Evolutionary conservation across 2,113 vertebrate genomes (phyloP), one percentile per base, ranked within the genome.

Genomic region (Ceuthmochares aereus): DNA sequence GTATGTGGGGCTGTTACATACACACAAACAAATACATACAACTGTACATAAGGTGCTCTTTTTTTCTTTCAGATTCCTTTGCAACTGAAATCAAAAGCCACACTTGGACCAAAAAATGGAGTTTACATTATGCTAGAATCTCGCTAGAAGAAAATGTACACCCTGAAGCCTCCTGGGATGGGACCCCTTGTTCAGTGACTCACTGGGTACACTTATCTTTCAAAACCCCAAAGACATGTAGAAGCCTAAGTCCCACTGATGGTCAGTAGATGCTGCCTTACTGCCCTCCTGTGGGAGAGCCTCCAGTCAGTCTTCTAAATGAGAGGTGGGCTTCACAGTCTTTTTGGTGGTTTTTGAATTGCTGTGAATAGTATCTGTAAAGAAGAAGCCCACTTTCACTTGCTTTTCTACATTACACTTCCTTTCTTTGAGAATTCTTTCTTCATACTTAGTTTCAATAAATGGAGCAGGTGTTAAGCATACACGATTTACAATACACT

Each of bases 81-180:
- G 81, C 98, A 98, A 93, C 87, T 99, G 83, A 99, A 98, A 96
- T 99, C 99, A 7, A 95, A 91, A 34, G 98, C 97, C 70, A 99
- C 99, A 12, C 97, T 99, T 6, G 97, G 98, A 96, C 99, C 99
- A 5, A 98, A 98, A 93, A 97, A 99, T 49, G 99, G 99, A 19
- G 93, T 99, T 90, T 98, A 98, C 92, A 95, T 99, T 87, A 97
- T 98, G 96, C 96, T 99, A 36, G 94, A 97, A 54, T 94, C 97
- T 52, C 98, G 98, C 84, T 97, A 97, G 87, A 66, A 72, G 52
- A 55, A 68, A 93, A 89, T 5, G 10, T 19, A 15, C 20, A 11
- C 67, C 59, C 36, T 45, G 62, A 70, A 72, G 34, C 70, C 52
- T 93, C 34, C 34, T 87, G 37, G 32, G 25, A 70, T 37, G 30